Conservation (phyloP, 2,113 vertebrate genomes). For the Oryctolagus cuniculus region DNA sequence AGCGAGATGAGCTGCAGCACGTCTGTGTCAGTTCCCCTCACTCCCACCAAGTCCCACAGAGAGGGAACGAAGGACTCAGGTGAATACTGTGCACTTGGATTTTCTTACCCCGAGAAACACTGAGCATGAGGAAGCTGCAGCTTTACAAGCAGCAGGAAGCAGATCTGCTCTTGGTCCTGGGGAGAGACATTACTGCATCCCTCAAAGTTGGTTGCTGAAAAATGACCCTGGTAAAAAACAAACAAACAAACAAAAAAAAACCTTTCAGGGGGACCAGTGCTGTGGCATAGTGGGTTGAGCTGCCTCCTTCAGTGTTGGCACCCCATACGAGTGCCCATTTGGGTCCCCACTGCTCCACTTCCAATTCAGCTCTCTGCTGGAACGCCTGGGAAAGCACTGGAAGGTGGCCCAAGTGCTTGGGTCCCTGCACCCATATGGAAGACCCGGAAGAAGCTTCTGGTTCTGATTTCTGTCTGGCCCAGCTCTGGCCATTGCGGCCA, state of each 20-base stretch:
- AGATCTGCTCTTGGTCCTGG: slow-evolving; percentile 28
- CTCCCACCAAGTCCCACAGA: not conserved
- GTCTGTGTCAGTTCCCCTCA: not conserved
- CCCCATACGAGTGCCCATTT: too few species aligned
- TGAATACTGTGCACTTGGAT: not conserved
- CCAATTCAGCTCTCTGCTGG: too few species aligned
- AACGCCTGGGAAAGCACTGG: too few species aligned
- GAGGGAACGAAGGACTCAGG: not conserved
- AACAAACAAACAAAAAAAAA: not conserved
- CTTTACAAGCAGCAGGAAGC: slow-evolving; percentile 13
- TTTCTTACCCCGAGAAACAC: not conserved
- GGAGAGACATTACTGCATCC: slow-evolving; percentile 27
- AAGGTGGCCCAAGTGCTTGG: too few species aligned
- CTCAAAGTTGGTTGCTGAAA: slow-evolving; percentile 16
- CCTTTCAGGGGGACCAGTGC: too few species aligned
- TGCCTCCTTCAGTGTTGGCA: too few species aligned
- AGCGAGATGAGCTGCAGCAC: not conserved
- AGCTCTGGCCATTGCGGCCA: too few species aligned
- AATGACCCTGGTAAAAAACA: not conserved
- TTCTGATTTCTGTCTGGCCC: too few species aligned
- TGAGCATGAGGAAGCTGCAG: not conserved
- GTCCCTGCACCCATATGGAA: too few species aligned
- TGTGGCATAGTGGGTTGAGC: too few species aligned
- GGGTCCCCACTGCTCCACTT: too few species aligned
- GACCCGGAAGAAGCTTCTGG: too few species aligned